Percentiles rank a stretch among this genome's conserved stretches.
Conservation (phyloP, 2,113 vertebrate species). For the Nerophis lumbriciformis region DNA sequence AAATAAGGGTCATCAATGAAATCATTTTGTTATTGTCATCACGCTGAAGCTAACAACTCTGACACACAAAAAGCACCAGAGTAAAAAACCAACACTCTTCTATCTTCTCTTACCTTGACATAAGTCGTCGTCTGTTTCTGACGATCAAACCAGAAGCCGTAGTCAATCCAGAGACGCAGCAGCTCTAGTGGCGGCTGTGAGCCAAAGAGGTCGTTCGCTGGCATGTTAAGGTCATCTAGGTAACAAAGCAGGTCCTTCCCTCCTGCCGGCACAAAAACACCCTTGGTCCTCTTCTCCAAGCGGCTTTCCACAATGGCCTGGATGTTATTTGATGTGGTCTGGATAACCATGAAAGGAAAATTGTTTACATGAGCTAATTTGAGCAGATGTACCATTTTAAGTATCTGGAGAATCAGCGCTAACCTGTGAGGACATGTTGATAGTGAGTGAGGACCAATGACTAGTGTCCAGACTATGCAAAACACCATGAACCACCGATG, state of each 20-base stretch:
- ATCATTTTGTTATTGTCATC: no score
- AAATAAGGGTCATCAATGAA: no score
- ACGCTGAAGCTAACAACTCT: not conserved
- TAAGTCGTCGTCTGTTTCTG: conserved; percentile 77
- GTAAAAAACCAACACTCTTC: not conserved
- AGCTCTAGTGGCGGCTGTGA: conserved; percentile 86
- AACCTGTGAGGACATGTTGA: conserved; percentile 93
- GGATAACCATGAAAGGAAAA: conserved; percentile 60
- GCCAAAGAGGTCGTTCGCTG: conserved; percentile 79
- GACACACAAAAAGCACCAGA: conserved; percentile 4
- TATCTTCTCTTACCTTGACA: conserved; percentile 74
- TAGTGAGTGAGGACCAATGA: conserved; percentile 75
- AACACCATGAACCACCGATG: conserved; percentile 79
- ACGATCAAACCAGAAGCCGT: conserved; percentile 87
- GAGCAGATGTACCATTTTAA: not conserved
- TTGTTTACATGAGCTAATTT: no score
- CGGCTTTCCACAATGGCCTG: conserved; percentile 82
- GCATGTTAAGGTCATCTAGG: conserved; percentile 89
- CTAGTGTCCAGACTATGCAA: conserved; percentile 72
- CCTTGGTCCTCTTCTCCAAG: conserved; percentile 83
- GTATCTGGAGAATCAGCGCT: not conserved
- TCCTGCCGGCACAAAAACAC: conserved; percentile 76
- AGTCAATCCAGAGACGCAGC: conserved; percentile 83
- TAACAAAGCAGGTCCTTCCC: conserved; percentile 83
- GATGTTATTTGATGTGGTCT: conserved; percentile 83